Evolutionary conservation across 2,888 invertebrate species (phyloP).

Genomic region (Caenorhabditis sp.): DNA sequence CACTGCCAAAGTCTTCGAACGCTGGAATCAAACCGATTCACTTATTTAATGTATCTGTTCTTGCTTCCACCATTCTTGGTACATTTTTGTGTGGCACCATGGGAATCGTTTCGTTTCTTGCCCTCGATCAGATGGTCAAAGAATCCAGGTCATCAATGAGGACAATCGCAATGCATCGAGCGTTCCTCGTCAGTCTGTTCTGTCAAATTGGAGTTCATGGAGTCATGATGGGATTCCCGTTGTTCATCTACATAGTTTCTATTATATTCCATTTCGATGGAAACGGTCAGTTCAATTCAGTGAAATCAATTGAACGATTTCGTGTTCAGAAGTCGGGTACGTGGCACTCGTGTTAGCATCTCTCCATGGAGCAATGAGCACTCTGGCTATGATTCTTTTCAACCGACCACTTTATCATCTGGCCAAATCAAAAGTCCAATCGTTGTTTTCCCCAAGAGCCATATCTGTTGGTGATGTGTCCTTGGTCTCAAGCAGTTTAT

Average conservation of each 20-base stretch:
- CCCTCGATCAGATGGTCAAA: constrained; percentile 38
- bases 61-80: constrained; percentile 29
- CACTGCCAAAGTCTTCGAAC: not conserved
- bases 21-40: constrained; percentile 54
- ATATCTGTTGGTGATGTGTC: constrained; percentile 24
- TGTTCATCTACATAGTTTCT: constrained; percentile 38
- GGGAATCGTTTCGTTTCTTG: constrained; percentile 34
- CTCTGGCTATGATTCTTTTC: constrained; percentile 56
- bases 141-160: constrained; percentile 35
- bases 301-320: not conserved
- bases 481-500: constrained; percentile 16
- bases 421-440: constrained; percentile 14
- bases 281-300: constrained; percentile 14
- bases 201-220: constrained; percentile 52
- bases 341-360: constrained; percentile 52
- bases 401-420: constrained; percentile 40
- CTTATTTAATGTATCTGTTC: constrained; percentile 44
- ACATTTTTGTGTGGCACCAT: constrained; percentile 4
- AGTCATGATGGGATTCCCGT: constrained; percentile 48
- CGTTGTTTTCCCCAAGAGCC: constrained; percentile 18
- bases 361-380: constrained; percentile 61
- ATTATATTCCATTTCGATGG: constrained; percentile 41
- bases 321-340: constrained; percentile 48
- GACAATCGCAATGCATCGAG: constrained; percentile 54
- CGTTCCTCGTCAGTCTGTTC: constrained; percentile 52